phyloP scores from a whole-genome alignment of 1,140 invertebrate genomes.

The Penaeus indicus region DNA sequence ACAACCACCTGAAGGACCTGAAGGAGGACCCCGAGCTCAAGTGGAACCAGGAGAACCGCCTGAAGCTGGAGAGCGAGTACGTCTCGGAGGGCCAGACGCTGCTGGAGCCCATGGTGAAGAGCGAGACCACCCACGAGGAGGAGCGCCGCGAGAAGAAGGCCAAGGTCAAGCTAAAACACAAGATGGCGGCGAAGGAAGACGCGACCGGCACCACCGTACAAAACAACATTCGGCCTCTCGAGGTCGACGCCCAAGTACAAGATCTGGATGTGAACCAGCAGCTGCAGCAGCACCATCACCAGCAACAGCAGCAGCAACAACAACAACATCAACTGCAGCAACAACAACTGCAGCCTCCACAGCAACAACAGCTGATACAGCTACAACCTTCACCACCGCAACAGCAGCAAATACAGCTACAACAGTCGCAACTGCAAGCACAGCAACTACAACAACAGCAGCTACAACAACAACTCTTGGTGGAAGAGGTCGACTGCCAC shows the following conservation, averaged over 20 bases:
- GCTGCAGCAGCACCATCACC: background rate
- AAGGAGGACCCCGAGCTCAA: slow-evolving; percentile 38
- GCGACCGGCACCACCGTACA: slow-evolving; percentile 20
- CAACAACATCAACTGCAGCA: slow-evolving; percentile 18
- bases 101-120: slow-evolving; percentile 1
- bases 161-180: slow-evolving; percentile 48
- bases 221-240: slow-evolving; percentile 24
- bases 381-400: background rate
- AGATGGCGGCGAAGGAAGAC: slow-evolving; percentile 23
- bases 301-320: background rate
- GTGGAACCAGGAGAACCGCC: slow-evolving; percentile 48
- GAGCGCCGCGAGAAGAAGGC: slow-evolving; percentile 52
- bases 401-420: background rate
- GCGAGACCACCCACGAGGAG: slow-evolving; percentile 34
- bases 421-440: background rate
- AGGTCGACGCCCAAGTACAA: slow-evolving; percentile 26
- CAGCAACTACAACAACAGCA: background rate
- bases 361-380: slow-evolving; percentile 36
- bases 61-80: slow-evolving; percentile 25
- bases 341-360: slow-evolving; percentile 11
- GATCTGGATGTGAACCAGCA: slow-evolving; percentile 22
- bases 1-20: slow-evolving; percentile 50
- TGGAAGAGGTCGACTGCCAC: slow-evolving; percentile 33
- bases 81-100: slow-evolving; percentile 20
- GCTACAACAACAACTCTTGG: slow-evolving; percentile 40